These are phyloP conservation scores for Rhizoglyphus robini DNA, from an alignment of 1,140 invertebrate genomes.

Conservation along the genomic window DNA sequence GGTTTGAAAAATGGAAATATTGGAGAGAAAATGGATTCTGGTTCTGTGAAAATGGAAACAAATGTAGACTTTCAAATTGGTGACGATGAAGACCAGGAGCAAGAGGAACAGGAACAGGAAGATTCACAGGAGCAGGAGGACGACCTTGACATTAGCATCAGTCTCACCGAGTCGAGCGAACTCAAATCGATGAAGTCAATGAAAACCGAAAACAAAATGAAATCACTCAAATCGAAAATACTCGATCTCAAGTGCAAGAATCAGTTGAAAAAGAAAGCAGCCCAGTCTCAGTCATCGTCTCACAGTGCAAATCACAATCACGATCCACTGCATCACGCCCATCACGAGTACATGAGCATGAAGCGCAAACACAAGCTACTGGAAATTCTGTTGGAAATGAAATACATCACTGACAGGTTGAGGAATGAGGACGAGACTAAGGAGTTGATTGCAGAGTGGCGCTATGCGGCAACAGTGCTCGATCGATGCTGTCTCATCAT, in stretches of 20 bases:
- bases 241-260: not conserved
- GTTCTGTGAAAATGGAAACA: not conserved
- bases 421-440: conserved; percentile 74
- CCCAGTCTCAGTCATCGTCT: too few species aligned
- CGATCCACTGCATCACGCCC: conserved; percentile 44
- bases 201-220: not conserved
- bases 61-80: not conserved
- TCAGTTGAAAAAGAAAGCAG: not conserved
- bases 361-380: conserved; percentile 42
- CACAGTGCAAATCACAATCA: not conserved
- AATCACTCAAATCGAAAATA: not conserved
- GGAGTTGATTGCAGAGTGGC: conserved; percentile 90
- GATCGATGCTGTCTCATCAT: conserved; percentile 97
- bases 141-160: not conserved
- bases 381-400: conserved; percentile 86
- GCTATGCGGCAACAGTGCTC: conserved; percentile 99
- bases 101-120: not conserved
- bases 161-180: not conserved
- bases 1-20: too few species aligned
- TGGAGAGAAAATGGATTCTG: not conserved
- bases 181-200: not conserved
- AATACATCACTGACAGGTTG: conserved; percentile 80
- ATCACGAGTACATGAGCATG: conserved; percentile 36
- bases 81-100: not conserved
- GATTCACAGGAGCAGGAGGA: not conserved